Base-by-base conservation (phyloP, 2,888 invertebrate species). In the Nymphalis polychloros region DNA sequence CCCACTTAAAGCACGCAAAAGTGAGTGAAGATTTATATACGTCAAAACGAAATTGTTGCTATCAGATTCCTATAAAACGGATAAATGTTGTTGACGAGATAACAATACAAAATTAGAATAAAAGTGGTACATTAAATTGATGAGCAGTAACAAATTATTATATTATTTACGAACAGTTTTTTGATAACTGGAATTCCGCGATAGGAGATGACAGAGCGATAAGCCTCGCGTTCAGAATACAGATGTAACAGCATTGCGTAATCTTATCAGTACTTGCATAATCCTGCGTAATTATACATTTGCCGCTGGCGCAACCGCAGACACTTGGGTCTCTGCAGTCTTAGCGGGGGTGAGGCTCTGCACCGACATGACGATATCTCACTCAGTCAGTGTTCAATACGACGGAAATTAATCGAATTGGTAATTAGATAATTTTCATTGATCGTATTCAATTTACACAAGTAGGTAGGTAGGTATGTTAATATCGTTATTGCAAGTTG, bases 211-310 rank as follows among this genome's bases (percentile, higher is more conserved):
- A 53, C 41, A 41, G 31, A 35, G 48, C 63, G 68, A 68, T 68
- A 68, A 68, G 67, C n/a, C 52, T 52, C 23, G 49, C n/a, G 55
- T 53, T 60, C 57, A 62, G 50, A 62, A 47, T 50, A 46, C 60
- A 64, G 68, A 64, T 55, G 66, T 62, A 59, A 59, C 67, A 16
- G 49, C 53, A 55, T 68, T 69, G 66, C 46, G 66, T 59, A 62
- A 68, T 20, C 55, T 71, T 68, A 71, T 71, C 71, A 50, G 27
- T 47, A 19, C 50, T 71, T 68, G 63, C 65, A 61, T 66, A 68
- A 71, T 59, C 31, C 16, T 59, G 62, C 65, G 65, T 64, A 53
- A 68, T 68, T 50, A 20, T 27, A 41, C 57, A 41, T 53, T 50
- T 20, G n/a, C 52, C 4, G 17, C 6, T 52, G 52, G 13, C 31